phyloP scores from a whole-genome alignment of 2,888 invertebrate genomes.

The Papilio gigon region DNA sequence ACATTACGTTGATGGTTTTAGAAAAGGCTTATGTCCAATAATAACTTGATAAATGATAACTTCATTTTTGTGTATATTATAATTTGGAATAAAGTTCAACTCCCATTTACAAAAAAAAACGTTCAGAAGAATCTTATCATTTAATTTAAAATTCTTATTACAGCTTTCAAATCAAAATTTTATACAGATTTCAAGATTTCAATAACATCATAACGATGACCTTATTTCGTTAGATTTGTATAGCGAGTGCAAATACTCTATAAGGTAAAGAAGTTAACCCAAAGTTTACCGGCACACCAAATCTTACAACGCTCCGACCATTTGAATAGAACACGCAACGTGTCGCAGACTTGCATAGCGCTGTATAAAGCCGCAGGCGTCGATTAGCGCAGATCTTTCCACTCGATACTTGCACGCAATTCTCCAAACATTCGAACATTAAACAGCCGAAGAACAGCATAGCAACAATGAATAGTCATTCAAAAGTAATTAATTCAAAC shows the following conservation, averaged over 20 bases:
- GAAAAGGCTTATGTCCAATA: too few species aligned
- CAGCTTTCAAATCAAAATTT: too few species aligned
- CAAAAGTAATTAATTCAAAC: too few species aligned
- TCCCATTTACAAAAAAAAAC: too few species aligned
- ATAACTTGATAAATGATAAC: too few species aligned
- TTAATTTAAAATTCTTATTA: neutral
- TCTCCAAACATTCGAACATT: constrained; percentile 38
- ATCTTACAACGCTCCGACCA: constrained; percentile 52
- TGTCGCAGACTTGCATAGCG: constrained; percentile 61
- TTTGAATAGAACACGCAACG: constrained; percentile 74
- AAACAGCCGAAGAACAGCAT: neutral
- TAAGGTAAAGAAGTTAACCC: neutral
- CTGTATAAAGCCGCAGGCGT: constrained; percentile 72
- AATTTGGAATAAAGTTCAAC: too few species aligned
- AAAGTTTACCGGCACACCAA: constrained; percentile 5
- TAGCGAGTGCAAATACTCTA: neutral
- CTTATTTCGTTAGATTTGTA: neutral
- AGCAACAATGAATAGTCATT: neutral
- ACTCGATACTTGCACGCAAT: constrained; percentile 57
- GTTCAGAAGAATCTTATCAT: neutral
- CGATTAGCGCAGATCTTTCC: constrained; percentile 66
- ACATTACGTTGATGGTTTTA: too few species aligned
- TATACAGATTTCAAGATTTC: too few species aligned
- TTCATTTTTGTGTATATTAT: too few species aligned
- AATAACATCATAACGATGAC: too few species aligned